Conservation (phyloP, 2,888 invertebrate species). For the Nomada fucata region DNA sequence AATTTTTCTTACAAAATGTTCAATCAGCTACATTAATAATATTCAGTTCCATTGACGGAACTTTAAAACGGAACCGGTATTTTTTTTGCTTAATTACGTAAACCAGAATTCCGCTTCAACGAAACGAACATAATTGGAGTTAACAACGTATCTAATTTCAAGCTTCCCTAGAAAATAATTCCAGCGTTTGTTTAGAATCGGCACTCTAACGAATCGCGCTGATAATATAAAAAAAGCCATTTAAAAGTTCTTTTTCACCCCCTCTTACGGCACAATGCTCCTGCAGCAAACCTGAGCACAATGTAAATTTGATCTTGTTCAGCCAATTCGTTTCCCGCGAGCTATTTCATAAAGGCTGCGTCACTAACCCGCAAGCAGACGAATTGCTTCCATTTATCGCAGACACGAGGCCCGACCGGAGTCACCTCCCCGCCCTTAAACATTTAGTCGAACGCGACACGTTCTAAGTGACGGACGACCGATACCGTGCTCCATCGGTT, state of each 20-base stretch:
- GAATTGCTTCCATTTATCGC: constrained; percentile 11
- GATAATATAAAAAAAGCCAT: too few species aligned
- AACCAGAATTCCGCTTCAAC: too few species aligned
- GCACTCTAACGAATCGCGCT: not conserved
- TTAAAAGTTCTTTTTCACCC: too few species aligned
- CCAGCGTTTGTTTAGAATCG: too few species aligned
- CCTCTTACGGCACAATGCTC: too few species aligned
- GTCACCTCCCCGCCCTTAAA: not conserved
- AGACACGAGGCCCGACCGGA: not conserved
- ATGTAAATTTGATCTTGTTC: too few species aligned
- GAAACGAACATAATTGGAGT: too few species aligned
- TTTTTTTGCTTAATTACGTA: too few species aligned
- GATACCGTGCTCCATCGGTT: constrained; percentile 2
- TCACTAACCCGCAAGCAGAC: not conserved
- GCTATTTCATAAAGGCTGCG: constrained; percentile 2
- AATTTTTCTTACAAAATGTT: not conserved
- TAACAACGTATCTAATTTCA: not conserved
- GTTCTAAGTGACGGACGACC: constrained; percentile 23
- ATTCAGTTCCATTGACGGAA: not conserved
- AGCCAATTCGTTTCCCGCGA: not conserved
- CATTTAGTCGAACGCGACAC: constrained; percentile 18
- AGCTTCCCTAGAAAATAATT: not conserved
- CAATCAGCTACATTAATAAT: not conserved
- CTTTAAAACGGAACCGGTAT: not conserved
- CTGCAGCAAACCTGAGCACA: too few species aligned